Percentiles rank a stretch among this genome's conserved stretches.
Evolutionary conservation across 2,113 vertebrate species (phyloP).

Genomic region (Chaetodon trifascialis): DNA sequence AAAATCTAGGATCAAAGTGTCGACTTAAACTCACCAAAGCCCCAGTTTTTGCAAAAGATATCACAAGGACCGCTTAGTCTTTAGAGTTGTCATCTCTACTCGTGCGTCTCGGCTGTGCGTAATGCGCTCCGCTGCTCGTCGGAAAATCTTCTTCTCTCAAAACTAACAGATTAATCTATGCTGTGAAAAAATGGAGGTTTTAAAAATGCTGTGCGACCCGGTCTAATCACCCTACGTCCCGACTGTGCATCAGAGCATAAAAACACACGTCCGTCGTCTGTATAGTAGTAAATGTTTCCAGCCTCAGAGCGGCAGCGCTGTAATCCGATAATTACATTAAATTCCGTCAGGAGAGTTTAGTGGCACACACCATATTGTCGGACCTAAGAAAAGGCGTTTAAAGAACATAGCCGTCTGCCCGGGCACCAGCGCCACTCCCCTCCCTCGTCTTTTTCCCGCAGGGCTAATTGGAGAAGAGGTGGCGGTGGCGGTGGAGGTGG

Average conservation of each 20-base stretch:
- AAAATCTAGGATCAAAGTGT: neutral
- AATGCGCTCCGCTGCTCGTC: conserved; percentile 35
- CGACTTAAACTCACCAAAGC: conserved; percentile 50
- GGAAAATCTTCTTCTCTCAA: neutral
- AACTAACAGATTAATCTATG: conserved; percentile 22
- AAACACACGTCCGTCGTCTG: conserved; percentile 41
- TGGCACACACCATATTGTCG: conserved; percentile 78
- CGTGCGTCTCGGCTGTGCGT: conserved; percentile 44
- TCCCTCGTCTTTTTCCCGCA: conserved; percentile 22
- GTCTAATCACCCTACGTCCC: conserved; percentile 5
- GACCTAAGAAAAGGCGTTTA: conserved; percentile 81
- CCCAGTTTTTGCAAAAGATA: neutral
- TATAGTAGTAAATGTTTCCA: conserved; percentile 73
- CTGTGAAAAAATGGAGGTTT: conserved; percentile 18
- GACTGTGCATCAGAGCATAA: conserved; percentile 17
- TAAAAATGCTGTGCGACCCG: neutral
- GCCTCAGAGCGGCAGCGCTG: conserved; percentile 56
- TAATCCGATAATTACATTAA: conserved; percentile 87
- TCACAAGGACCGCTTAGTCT: neutral
- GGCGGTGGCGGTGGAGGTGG: neutral
- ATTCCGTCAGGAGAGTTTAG: conserved; percentile 81
- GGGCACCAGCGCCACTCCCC: conserved; percentile 33
- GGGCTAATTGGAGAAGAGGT: conserved; percentile 51
- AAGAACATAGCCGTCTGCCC: conserved; percentile 77
- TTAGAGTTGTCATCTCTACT: conserved; percentile 49